phyloP scores from a whole-genome alignment of 2,113 vertebrate species.

The Istiophorus platypterus region DNA sequence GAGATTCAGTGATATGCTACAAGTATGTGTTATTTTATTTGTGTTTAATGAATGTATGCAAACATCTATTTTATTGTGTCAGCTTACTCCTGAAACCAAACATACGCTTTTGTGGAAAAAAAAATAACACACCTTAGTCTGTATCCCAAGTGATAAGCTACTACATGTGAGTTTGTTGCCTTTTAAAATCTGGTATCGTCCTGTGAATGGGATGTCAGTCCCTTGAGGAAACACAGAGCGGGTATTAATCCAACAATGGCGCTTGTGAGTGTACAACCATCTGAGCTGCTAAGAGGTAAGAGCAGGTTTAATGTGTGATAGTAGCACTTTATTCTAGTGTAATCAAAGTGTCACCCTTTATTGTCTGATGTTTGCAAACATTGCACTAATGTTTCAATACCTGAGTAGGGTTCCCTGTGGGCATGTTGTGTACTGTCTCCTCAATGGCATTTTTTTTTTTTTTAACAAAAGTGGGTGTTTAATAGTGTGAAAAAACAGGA shows the following conservation, averaged over 20 bases:
- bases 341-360: constrained; percentile 38
- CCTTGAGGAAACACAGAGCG: constrained; percentile 2
- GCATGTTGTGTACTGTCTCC: constrained; percentile 26
- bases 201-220: constrained; percentile 10
- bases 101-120: background rate
- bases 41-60: background rate
- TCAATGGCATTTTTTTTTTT: constrained; percentile 18
- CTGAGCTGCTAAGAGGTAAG: constrained; percentile 19
- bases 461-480: constrained; percentile 47
- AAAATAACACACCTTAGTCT: background rate
- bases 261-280: background rate
- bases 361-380: constrained; percentile 44
- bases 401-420: constrained; percentile 30
- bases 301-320: constrained; percentile 18
- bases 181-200: background rate
- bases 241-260: constrained; percentile 8
- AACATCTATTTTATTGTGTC: background rate
- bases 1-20: background rate
- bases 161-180: background rate
- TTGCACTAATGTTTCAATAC: constrained; percentile 11
- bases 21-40: background rate
- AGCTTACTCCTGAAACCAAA: constrained; percentile 1
- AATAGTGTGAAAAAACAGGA: constrained; percentile 41
- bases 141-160: constrained; percentile 13
- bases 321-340: constrained; percentile 35